Percentiles rank a stretch among this genome's conserved stretches.
phyloP scores from a whole-genome alignment of 2,797 vertebrate genomes.

The Sternarchorhynchus goeldii region DNA sequence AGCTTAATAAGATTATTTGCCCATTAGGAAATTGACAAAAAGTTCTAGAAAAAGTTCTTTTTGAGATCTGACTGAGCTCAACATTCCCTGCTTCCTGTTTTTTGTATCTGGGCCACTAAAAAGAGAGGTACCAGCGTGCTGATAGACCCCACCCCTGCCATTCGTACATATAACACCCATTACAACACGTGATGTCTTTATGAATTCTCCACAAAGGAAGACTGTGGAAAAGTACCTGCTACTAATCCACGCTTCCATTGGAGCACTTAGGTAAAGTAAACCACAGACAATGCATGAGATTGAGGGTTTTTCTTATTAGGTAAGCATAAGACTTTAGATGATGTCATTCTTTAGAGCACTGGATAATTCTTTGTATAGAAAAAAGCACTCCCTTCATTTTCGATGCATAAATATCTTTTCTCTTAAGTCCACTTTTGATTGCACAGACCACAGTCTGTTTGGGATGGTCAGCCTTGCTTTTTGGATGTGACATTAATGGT shows the following conservation, averaged over 20 bases:
- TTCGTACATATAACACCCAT: background rate
- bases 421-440: no score
- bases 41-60: background rate
- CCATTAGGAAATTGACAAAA: background rate
- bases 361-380: no score
- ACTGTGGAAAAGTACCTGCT: background rate
- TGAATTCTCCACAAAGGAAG: background rate
- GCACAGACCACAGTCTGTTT: no score
- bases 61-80: background rate
- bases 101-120: background rate
- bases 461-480: background rate
- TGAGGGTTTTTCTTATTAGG: background rate
- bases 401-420: no score
- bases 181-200: slow-evolving; percentile 7
- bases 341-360: background rate
- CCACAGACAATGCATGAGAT: background rate
- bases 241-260: background rate
- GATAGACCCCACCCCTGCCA: background rate
- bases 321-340: background rate
- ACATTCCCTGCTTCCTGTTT: background rate
- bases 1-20: no score
- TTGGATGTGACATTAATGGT: background rate
- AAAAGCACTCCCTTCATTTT: no score
- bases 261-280: background rate
- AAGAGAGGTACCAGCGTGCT: background rate